A percentile compares a stretch with the other conserved stretches of the same genome.
These are phyloP conservation scores for Halictus ligatus DNA, from an alignment of 2,888 invertebrate genomes.

Conservation along the genomic window DNA sequence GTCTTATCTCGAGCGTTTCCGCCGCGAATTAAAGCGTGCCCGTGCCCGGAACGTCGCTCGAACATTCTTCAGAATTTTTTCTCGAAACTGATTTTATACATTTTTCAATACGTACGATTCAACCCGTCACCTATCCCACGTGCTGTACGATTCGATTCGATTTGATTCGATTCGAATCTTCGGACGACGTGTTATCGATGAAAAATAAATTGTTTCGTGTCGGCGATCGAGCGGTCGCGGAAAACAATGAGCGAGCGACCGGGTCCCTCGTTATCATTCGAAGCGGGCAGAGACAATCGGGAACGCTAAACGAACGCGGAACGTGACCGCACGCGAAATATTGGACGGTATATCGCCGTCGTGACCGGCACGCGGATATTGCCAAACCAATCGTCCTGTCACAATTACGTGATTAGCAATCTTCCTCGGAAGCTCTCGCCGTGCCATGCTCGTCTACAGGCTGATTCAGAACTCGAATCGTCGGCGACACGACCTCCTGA, in stretches of 20 bases:
- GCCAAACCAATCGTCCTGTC: conserved; percentile 47
- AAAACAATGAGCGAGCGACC: conserved; percentile 14
- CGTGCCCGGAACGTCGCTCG: conserved; percentile 50
- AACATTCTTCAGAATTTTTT: conserved; percentile 4
- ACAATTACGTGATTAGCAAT: conserved; percentile 60
- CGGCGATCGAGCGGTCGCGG: not conserved
- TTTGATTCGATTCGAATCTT: not conserved
- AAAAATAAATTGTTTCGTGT: conserved; percentile 2
- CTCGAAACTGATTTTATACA: not conserved
- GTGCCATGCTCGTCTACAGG: conserved; percentile 12
- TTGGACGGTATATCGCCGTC: conserved; percentile 33
- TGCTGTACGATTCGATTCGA: not conserved
- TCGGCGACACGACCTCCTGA: not conserved
- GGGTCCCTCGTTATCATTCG: conserved; percentile 10
- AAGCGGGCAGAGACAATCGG: conserved; percentile 30
- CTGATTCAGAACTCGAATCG: conserved; percentile 43
- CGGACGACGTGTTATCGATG: not conserved
- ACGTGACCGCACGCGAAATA: conserved; percentile 38
- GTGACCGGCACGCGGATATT: conserved; percentile 49
- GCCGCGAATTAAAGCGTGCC: conserved; percentile 55
- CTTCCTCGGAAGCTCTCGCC: conserved; percentile 44
- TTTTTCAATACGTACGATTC: not conserved
- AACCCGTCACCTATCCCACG: no score
- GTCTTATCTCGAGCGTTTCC: conserved; percentile 69
- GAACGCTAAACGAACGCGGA: conserved; percentile 11